These are phyloP conservation scores for Musca vetustissima DNA, from an alignment of 1,140 invertebrate species.

Conservation along the genomic window DNA sequence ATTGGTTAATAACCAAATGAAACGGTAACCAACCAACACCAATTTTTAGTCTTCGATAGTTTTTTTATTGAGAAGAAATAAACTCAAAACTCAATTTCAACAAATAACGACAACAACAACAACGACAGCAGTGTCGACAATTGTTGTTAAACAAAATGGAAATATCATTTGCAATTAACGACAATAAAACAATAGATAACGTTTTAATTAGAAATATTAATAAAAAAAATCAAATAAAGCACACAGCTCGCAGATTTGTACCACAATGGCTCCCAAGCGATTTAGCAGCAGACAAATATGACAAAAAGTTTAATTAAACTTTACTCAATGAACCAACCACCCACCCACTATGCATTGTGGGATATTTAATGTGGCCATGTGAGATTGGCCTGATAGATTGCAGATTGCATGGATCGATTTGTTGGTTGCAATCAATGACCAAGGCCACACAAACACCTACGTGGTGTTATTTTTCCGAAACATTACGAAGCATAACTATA, in stretches of 20 bases:
- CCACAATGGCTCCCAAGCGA: too few species aligned
- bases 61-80: too few species aligned
- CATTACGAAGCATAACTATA: too few species aligned
- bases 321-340: background rate
- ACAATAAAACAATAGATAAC: conserved; percentile 15
- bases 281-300: background rate
- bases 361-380: background rate
- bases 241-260: too few species aligned
- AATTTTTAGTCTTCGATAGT: too few species aligned
- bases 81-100: background rate
- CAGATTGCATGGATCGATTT: background rate
- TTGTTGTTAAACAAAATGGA: background rate
- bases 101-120: background rate
- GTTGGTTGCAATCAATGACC: conserved; percentile 2
- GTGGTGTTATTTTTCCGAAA: too few species aligned
- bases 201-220: conserved; percentile 23
- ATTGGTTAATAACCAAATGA: too few species aligned
- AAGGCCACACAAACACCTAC: conserved; percentile 18
- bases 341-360: conserved; percentile 8
- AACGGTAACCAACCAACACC: too few species aligned
- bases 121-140: background rate
- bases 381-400: background rate
- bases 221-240: background rate
- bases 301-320: conserved; percentile 23
- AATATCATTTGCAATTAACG: conserved; percentile 21